These are phyloP conservation scores for Cardiocondyla obscurior DNA, from an alignment of 1,140 invertebrate species.

Conservation along the genomic window DNA sequence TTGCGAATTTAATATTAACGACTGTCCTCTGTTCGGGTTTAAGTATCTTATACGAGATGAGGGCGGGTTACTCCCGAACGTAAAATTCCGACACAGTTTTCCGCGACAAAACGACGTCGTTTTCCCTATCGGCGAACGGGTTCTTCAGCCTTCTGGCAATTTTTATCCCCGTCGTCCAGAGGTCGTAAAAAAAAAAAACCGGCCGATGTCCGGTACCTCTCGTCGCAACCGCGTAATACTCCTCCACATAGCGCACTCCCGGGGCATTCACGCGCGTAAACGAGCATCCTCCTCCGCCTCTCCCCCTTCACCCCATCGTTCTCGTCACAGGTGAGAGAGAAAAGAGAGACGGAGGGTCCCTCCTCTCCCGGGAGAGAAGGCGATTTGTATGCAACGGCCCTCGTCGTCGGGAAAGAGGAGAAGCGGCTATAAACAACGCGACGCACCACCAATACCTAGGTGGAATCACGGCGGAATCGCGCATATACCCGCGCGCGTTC, in stretches of 20 bases:
- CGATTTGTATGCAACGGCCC: constrained; percentile 79
- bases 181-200: constrained; percentile 53
- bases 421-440: constrained; percentile 82
- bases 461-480: constrained; percentile 68
- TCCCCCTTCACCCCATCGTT: background rate
- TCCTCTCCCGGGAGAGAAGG: constrained; percentile 65
- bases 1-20: background rate
- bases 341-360: constrained; percentile 56
- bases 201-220: constrained; percentile 19
- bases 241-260: constrained; percentile 31
- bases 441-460: constrained; percentile 76
- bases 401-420: constrained; percentile 78
- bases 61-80: background rate
- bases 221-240: constrained; percentile 34
- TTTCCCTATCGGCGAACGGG: constrained; percentile 37
- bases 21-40: background rate
- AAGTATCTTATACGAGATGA: background rate
- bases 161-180: constrained; percentile 26
- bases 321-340: constrained; percentile 59
- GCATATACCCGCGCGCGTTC: constrained; percentile 14
- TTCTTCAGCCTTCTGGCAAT: constrained; percentile 37
- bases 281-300: constrained; percentile 36
- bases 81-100: constrained; percentile 21
- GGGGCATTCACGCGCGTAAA: constrained; percentile 59
- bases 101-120: constrained; percentile 26